These are phyloP conservation scores for Laticauda colubrina DNA, from an alignment of 2,113 vertebrate genomes.

Conservation along the genomic window DNA sequence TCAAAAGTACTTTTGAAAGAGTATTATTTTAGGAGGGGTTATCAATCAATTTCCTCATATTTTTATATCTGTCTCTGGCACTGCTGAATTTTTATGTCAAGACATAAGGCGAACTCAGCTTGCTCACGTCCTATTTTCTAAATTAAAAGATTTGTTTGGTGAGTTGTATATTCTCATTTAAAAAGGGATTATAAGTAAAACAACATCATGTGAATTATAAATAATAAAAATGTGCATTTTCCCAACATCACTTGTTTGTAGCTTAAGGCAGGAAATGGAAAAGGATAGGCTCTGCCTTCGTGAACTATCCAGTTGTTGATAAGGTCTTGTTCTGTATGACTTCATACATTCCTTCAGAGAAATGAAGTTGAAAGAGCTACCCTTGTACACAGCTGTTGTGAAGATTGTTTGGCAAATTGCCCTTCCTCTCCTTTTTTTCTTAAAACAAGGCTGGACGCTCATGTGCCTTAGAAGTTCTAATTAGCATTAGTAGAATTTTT, in stretches of 20 bases:
- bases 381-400: constrained; percentile 17
- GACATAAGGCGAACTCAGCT: neutral
- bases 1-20: constrained; percentile 35
- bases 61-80: neutral
- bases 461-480: neutral
- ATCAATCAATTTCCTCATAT: neutral
- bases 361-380: constrained; percentile 14
- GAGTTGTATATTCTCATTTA: neutral
- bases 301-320: constrained; percentile 1
- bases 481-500: neutral
- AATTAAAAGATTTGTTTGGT: constrained; percentile 17
- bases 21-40: constrained; percentile 35
- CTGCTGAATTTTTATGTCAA: neutral
- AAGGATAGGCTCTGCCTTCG: constrained; percentile 25
- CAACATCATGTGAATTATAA: neutral
- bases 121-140: neutral
- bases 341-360: constrained; percentile 44
- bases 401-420: neutral
- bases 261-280: neutral
- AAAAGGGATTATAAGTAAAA: neutral
- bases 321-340: constrained; percentile 27
- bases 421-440: neutral
- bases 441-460: constrained; percentile 5
- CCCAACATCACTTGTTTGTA: neutral
- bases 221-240: neutral